These are phyloP conservation scores for Hyles lineata DNA, from an alignment of 2,888 invertebrate genomes.

Conservation along the genomic window DNA sequence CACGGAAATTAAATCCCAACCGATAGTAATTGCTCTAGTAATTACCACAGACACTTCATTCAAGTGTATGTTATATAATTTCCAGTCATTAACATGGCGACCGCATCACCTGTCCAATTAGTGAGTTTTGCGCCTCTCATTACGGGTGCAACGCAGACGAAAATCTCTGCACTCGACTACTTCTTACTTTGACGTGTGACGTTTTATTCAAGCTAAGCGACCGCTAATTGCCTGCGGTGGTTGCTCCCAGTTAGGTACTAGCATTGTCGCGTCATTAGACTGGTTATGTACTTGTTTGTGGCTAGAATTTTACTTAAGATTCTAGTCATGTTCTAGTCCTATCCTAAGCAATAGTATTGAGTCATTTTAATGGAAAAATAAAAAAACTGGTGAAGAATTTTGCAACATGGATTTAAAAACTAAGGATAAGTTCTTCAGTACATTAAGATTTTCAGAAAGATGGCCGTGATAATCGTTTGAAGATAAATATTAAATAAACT, in stretches of 20 bases:
- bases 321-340: too few relatives aligned
- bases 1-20: not conserved
- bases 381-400: too few relatives aligned
- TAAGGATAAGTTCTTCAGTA: too few relatives aligned
- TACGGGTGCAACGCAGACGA: constrained; percentile 8
- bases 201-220: constrained; percentile 3
- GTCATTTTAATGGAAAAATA: too few relatives aligned
- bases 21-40: constrained; percentile 9
- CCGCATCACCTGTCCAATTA: constrained; percentile 18
- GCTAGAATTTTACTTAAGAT: too few relatives aligned
- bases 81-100: not conserved
- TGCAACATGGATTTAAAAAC: too few relatives aligned
- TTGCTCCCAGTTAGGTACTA: not conserved
- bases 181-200: constrained; percentile 21
- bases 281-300: too few relatives aligned
- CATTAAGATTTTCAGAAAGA: too few relatives aligned
- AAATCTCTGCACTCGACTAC: not conserved
- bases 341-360: too few relatives aligned
- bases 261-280: too few relatives aligned
- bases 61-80: constrained; percentile 7
- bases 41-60: not conserved
- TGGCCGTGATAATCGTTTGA: too few relatives aligned
- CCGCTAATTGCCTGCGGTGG: constrained; percentile 10
- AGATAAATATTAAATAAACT: too few relatives aligned
- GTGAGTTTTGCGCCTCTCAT: constrained; percentile 9